Evolutionary conservation across 2,797 vertebrate genomes (phyloP), one percentile per base, ranked within the genome.

Genomic region (Carapus acus): DNA sequence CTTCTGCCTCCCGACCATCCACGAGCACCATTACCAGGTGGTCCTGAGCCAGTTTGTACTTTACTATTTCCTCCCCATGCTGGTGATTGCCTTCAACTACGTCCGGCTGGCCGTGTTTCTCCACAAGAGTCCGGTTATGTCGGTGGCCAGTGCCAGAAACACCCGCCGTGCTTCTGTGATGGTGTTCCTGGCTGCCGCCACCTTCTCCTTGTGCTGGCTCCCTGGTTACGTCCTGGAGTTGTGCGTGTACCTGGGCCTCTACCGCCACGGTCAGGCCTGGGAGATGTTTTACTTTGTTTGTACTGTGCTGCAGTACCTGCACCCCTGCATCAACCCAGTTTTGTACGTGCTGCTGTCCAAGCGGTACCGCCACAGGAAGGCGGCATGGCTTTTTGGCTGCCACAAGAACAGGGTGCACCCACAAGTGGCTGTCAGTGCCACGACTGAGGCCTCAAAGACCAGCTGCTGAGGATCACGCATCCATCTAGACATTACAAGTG

Each of bases 191-290:
- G 88, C 83, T 7, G 81, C 85, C 8, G 85, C 75, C 20, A 82
- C 84, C 21, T 90, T 90, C 74, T 86, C 85, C 1, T 46, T 67
- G 22, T 90, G 82, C 72, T 91, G 88, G 83, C 71, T 90, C 70
- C 87, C 86, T 8, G 83, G 88, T 6, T 87, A 87, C 39, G 73
- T 88, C 44, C 76, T 90, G 59, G 83, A 90, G 71, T 68, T 90
- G 47, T 82, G 83, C 17, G 71, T 88, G 42, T 88, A 84, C 73
- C 67, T 90, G 61, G 87, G 73, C 6, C 53, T 82, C 42, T 90
- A 85, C 49, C 75, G 39, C 2, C 78, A 85, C 1, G 73, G 83
- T 21, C 73, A 61, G 2, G 61, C 67, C 5, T 88, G 86, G 82
- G 82, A 90, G 49, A 79, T 54, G 42, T 89, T 89, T 74, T 79